Conservation (phyloP, 2,797 vertebrate genomes). For the Poeciliopsis infans region DNA sequence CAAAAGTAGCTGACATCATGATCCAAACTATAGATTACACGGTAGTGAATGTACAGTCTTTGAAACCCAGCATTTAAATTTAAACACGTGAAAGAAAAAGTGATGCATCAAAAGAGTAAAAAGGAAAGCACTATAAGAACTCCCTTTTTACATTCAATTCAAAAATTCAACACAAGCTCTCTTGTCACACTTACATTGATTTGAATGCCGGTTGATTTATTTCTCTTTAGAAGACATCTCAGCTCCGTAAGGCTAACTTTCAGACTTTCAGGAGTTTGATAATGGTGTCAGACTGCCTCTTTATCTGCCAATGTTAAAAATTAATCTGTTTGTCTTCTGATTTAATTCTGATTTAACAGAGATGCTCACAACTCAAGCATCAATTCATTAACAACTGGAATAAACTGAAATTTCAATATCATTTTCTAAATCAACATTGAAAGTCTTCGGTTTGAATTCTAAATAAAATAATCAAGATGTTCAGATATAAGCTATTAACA, state of each 20-base stretch:
- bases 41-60: background rate
- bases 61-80: background rate
- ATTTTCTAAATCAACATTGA: background rate
- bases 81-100: background rate
- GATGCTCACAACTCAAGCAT: background rate
- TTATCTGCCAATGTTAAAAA: background rate
- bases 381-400: background rate
- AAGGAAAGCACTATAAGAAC: background rate
- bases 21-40: conserved; percentile 1
- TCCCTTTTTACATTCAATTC: background rate
- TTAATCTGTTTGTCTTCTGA: background rate
- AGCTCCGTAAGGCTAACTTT: background rate
- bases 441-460: background rate
- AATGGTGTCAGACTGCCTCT: background rate
- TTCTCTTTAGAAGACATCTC: background rate
- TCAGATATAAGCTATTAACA: background rate
- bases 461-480: background rate
- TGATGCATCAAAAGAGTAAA: background rate
- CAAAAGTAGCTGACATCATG: background rate
- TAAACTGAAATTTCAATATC: background rate
- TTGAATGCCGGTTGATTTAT: background rate
- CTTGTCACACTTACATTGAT: background rate
- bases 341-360: background rate
- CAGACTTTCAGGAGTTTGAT: background rate
- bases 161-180: background rate